Evolutionary conservation across 2,888 invertebrate species (phyloP).

Genomic region (Lasioglossum villosulum): DNA sequence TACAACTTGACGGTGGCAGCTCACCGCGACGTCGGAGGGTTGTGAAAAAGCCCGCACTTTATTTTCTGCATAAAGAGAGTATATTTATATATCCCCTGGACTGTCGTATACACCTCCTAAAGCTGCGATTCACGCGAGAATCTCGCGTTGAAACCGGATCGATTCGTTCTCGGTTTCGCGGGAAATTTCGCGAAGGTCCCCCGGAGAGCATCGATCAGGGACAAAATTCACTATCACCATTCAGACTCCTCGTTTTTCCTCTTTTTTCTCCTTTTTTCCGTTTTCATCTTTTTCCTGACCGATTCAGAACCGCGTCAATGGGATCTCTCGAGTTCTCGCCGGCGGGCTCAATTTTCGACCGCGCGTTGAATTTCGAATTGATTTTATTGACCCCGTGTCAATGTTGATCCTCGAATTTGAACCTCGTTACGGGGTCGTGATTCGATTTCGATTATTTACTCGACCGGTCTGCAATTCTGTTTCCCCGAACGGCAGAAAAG

Average conservation of each 20-base stretch:
- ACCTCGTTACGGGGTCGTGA: neutral
- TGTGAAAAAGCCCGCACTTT: neutral
- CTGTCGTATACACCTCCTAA: neutral
- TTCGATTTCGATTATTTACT: constrained; percentile 8
- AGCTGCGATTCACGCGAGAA: neutral
- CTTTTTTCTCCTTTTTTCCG: neutral
- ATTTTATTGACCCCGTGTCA: neutral
- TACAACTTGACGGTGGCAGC: neutral
- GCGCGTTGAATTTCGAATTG: constrained; percentile 1
- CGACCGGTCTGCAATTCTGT: neutral
- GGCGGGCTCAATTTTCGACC: neutral
- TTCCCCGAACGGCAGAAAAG: neutral
- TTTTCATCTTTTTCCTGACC: neutral
- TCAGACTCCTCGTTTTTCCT: neutral
- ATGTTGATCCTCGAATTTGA: neutral
- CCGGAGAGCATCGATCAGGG: neutral
- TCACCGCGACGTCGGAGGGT: neutral
- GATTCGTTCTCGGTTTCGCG: neutral
- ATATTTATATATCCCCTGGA: neutral
- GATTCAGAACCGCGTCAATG: neutral
- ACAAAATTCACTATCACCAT: neutral
- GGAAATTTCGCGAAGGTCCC: too few relatives aligned
- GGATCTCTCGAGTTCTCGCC: neutral
- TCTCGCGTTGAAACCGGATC: neutral
- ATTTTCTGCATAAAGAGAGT: neutral